Base-by-base conservation (phyloP, 1,140 invertebrate genomes). In the Telenomus remus region DNA sequence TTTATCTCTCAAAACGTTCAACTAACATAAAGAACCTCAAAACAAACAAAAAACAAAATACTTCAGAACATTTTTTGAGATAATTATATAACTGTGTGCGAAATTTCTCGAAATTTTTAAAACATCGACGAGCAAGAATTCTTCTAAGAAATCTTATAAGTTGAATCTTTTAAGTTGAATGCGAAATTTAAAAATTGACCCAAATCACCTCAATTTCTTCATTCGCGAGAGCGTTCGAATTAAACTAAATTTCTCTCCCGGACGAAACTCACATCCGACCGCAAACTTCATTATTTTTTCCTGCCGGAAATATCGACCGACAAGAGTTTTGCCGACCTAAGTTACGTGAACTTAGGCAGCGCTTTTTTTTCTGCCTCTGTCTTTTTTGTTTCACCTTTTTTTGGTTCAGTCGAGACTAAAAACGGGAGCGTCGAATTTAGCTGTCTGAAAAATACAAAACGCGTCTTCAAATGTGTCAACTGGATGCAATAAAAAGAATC, bases 361-460 rank as follows among this genome's bases (percentile, higher is more conserved):
- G 5, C 42, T 49, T 60, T 60, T 27, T 6, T 27, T 6, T 27
- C 19, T 27, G 2, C 6, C 19, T 27, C 6, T 27, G 2, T 27
- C 19, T 27, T 27, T 27, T 27, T 27, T 27, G 19, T 27, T 27
- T 27, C 19, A 27, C 19, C 6, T 27, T 27, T 27, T 27, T 27
- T 27, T n/a, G n/a, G n/a, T n/a, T n/a, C n/a, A n/a, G 10, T 39
- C n/a, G 37, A 11, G 37, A 4, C n/a, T 11, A 39, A 39, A 61
- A 43, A 61, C 33, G 14, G 33, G 37, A 43, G 13, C 27, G 47
- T 47, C 35, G n/a, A 54, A 64, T 56, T 66, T 51, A 51, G 19
- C 33, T 46, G 37, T 57, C 54, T 33, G 33, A 16, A 66, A 66
- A 66, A 66, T 66, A 66, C 46, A 50, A 57, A 57, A 66, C 37